phyloP scores from a whole-genome alignment of 2,797 vertebrate genomes.

The Arctocebus calabarensis region DNA sequence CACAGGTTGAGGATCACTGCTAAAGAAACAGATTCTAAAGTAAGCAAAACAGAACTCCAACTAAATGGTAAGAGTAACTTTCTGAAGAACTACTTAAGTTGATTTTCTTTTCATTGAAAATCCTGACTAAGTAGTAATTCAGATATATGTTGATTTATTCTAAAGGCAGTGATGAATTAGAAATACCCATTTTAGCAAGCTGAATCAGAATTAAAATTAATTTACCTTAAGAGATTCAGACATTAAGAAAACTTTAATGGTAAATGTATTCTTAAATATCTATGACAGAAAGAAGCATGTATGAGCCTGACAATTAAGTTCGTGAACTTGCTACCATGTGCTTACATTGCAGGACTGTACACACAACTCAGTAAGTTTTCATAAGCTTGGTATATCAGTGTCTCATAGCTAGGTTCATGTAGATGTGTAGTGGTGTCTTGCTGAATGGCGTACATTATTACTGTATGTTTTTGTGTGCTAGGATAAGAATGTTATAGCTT shows the following conservation, averaged over 20 bases:
- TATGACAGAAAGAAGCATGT: neutral
- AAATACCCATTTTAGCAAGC: neutral
- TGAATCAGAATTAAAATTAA: neutral
- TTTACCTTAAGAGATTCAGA: neutral
- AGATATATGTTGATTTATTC: neutral
- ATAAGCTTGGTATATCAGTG: too few relatives aligned
- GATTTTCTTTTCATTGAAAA: neutral
- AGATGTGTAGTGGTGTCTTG: too few relatives aligned
- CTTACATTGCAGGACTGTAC: too few relatives aligned
- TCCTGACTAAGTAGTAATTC: slow-evolving; percentile 5
- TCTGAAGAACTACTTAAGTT: neutral
- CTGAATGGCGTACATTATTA: too few relatives aligned
- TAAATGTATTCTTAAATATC: neutral
- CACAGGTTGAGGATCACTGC: neutral
- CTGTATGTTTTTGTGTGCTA: too few relatives aligned
- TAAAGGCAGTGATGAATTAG: neutral
- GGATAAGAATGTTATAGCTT: too few relatives aligned
- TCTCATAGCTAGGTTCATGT: too few relatives aligned
- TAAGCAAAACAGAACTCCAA: neutral
- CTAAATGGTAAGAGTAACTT: neutral
- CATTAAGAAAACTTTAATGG: neutral
- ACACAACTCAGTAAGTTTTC: too few relatives aligned
- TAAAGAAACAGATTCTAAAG: slow-evolving; percentile 43
- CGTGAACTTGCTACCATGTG: too few relatives aligned
- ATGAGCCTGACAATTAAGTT: too few relatives aligned